Evolutionary conservation across 2,888 invertebrate genomes (phyloP).

Genomic region (Ptychoptera contaminata): DNA sequence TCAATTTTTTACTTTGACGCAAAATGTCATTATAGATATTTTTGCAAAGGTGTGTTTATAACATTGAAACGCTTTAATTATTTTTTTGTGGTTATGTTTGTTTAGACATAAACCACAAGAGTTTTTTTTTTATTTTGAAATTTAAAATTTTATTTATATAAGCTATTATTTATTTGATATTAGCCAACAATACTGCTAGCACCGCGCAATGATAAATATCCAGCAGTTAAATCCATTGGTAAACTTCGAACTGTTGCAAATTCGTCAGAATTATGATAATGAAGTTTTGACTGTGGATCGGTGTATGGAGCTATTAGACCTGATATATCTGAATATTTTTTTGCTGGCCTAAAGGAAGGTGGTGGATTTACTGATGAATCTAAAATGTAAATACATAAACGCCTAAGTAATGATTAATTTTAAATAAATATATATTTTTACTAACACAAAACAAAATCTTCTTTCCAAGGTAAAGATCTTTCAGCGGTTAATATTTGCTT

Average conservation of each 20-base stretch:
- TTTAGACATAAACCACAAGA: too few species aligned
- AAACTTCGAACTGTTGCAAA: constrained; percentile 70
- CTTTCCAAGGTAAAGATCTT: constrained; percentile 59
- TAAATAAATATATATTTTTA: constrained; percentile 7
- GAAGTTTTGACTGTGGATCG: constrained; percentile 79
- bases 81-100: too few species aligned
- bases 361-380: constrained; percentile 83
- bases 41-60: too few species aligned
- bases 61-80: too few species aligned
- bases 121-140: too few species aligned
- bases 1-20: too few species aligned
- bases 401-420: background rate
- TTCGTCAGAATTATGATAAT: constrained; percentile 75
- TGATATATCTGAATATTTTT: constrained; percentile 88
- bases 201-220: constrained; percentile 72
- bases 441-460: constrained; percentile 61
- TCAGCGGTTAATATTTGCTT: constrained; percentile 79
- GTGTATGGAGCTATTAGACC: constrained; percentile 76
- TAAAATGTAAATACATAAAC: constrained; percentile 26
- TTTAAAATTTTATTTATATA: too few species aligned
- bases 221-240: constrained; percentile 84
- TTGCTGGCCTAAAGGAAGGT: constrained; percentile 77
- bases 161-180: background rate
- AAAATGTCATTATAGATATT: too few species aligned
- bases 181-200: constrained; percentile 57